These are phyloP conservation scores for Metridium senile DNA, from an alignment of 92 coral and sea anemone species.

Conservation along the genomic window DNA sequence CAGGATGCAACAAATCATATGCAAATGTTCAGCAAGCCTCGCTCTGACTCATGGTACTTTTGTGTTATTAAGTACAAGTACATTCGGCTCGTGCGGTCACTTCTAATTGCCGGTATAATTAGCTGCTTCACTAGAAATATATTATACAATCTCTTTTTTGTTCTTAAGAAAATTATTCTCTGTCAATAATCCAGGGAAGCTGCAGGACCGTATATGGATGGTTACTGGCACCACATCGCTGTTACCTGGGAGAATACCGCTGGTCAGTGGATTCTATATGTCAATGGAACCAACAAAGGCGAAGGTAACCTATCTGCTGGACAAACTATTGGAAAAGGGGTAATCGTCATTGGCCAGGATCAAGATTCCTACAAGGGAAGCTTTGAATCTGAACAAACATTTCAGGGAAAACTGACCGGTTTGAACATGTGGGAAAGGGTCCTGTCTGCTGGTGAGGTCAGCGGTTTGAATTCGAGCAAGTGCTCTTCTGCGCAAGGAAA, in stretches of 20 bases:
- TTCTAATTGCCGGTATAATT: no score
- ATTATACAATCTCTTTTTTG: constrained; percentile 14
- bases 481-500: not conserved
- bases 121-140: not conserved
- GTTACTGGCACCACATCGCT: constrained; percentile 13
- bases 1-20: no score
- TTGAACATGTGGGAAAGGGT: constrained; percentile 15
- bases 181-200: not conserved
- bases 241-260: constrained; percentile 16
- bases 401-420: constrained; percentile 13
- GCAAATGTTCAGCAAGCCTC: no score
- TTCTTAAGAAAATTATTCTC: constrained; percentile 15
- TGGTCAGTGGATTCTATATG: not conserved
- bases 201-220: not conserved
- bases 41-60: no score
- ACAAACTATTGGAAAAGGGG: constrained; percentile 2
- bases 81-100: no score
- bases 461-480: not conserved
- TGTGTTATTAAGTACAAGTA: no score
- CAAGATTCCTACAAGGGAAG: constrained; percentile 24
- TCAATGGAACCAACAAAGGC: not conserved
- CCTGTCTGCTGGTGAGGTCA: not conserved
- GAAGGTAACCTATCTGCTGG: not conserved
- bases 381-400: not conserved
- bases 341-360: constrained; percentile 28